These are phyloP conservation scores for Papilio aristodemus DNA, from an alignment of 1,140 invertebrate species.

Conservation along the genomic window DNA sequence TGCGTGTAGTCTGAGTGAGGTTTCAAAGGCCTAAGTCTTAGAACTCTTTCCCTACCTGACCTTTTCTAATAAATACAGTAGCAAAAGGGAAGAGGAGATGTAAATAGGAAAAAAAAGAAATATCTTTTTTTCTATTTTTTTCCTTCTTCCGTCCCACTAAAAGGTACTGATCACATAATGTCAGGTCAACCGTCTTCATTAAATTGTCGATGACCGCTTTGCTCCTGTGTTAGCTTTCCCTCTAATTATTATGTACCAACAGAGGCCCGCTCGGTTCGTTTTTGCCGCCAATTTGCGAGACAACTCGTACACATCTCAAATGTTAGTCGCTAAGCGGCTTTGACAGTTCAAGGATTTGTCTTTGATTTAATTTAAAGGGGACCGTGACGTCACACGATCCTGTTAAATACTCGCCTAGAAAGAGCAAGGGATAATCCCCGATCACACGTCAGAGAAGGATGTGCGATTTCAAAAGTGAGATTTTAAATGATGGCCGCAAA, in stretches of 20 bases:
- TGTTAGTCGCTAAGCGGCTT: conserved; percentile 46
- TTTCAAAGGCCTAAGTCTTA: too few relatives aligned
- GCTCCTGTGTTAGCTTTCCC: conserved; percentile 25
- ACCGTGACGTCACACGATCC: conserved; percentile 37
- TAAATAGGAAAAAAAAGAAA: too few relatives aligned
- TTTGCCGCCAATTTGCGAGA: conserved; percentile 42
- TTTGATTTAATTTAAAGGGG: conserved; percentile 49
- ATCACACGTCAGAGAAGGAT: conserved; percentile 30
- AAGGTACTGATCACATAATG: too few relatives aligned
- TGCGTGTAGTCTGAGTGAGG: too few relatives aligned
- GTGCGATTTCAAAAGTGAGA: conserved; percentile 26
- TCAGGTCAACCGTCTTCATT: too few relatives aligned
- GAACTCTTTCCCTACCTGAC: too few relatives aligned
- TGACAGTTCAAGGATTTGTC: conserved; percentile 45
- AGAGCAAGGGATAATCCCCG: conserved; percentile 23
- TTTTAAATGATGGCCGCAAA: conserved; percentile 32
- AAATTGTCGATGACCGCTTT: conserved; percentile 33
- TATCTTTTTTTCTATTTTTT: too few relatives aligned
- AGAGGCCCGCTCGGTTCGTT: conserved; percentile 37
- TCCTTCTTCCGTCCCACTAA: too few relatives aligned
- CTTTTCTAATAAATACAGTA: too few relatives aligned
- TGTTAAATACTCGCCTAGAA: conserved; percentile 26
- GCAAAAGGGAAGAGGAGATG: too few relatives aligned
- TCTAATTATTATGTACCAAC: conserved; percentile 48
- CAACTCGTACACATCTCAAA: conserved; percentile 42